phyloP scores from a whole-genome alignment of 2,797 vertebrate genomes.

The Nothura maculosa region DNA sequence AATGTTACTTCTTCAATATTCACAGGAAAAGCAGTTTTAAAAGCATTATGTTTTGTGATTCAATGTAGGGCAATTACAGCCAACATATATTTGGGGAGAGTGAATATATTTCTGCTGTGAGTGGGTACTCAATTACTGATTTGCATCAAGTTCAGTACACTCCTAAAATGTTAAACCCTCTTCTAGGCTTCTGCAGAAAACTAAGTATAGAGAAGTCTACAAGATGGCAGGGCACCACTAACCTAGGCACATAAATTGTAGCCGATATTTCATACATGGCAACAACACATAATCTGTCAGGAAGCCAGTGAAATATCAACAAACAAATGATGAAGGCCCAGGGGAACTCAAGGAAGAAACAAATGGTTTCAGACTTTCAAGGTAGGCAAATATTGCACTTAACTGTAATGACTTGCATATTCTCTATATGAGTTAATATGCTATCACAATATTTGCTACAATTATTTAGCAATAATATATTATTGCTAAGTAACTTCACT shows the following conservation, averaged over 20 bases:
- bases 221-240: background rate
- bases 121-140: background rate
- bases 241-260: background rate
- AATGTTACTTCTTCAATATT: constrained; percentile 2
- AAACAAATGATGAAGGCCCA: background rate
- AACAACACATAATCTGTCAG: background rate
- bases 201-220: background rate
- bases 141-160: background rate
- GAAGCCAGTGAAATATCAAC: background rate
- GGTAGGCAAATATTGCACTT: background rate
- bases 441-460: background rate
- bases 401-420: background rate
- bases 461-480: background rate
- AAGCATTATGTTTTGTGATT: background rate
- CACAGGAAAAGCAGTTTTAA: background rate
- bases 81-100: background rate
- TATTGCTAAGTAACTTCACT: background rate
- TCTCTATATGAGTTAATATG: background rate
- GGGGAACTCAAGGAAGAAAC: background rate
- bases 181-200: background rate
- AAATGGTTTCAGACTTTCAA: background rate
- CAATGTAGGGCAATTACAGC: background rate
- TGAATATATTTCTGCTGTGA: background rate
- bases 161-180: background rate
- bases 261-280: background rate